A percentile compares a stretch with the other conserved stretches of the same genome.
Conservation (phyloP, 2,888 invertebrate species). For the Polydesmus complanatus region DNA sequence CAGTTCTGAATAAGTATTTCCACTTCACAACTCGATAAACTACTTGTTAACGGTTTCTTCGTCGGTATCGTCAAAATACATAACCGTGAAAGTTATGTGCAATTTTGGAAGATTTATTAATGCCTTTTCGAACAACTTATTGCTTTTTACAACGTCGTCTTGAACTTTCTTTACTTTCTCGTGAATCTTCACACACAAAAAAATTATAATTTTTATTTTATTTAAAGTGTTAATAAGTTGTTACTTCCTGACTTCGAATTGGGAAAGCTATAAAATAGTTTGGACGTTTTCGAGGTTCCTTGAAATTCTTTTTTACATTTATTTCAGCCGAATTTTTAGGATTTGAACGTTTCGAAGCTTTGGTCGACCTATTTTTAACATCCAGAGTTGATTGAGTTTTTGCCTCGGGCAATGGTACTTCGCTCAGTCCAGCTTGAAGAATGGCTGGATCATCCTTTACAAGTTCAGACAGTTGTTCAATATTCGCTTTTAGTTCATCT, state of each 20-base stretch:
- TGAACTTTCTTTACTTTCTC: conserved; percentile 2
- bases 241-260: neutral
- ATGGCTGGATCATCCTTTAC: neutral
- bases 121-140: neutral
- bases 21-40: neutral
- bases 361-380: neutral
- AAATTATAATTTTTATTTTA: neutral
- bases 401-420: neutral
- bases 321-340: neutral
- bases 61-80: neutral
- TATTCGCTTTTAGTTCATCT: no score
- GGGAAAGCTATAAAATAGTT: conserved; percentile 6
- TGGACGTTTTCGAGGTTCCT: no score
- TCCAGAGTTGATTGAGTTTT: neutral
- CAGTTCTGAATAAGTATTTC: neutral
- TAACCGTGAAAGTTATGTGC: conserved; percentile 7
- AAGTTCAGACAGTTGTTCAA: neutral
- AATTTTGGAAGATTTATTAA: neutral
- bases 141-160: neutral
- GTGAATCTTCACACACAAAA: neutral
- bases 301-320: no score
- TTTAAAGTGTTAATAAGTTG: no score
- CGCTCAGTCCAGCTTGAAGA: neutral
- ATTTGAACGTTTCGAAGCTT: neutral
- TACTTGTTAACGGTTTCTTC: neutral